Percentiles rank a stretch among this genome's conserved stretches.
Conservation (phyloP, 2,113 vertebrate species). For the Oreocharis arfaki region DNA sequence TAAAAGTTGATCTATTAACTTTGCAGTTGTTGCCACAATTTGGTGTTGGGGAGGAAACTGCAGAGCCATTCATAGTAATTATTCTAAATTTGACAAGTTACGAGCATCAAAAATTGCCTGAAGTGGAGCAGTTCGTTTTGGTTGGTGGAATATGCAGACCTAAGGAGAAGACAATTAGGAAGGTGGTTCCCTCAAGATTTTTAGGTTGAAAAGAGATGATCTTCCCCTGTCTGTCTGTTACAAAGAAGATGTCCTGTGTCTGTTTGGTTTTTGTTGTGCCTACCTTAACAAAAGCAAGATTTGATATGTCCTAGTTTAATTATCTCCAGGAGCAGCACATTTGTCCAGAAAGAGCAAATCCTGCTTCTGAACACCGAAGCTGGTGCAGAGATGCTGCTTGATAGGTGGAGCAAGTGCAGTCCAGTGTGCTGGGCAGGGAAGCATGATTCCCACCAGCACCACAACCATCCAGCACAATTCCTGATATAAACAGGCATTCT, state of each 20-base stretch:
- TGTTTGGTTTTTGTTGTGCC: background rate
- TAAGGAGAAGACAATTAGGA: background rate
- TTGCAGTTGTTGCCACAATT: background rate
- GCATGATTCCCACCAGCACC: background rate
- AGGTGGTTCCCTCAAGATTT: background rate
- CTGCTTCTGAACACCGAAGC: background rate
- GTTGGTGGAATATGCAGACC: background rate
- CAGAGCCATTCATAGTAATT: background rate
- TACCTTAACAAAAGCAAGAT: background rate
- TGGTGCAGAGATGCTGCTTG: background rate
- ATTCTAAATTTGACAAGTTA: background rate
- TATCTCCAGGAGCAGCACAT: background rate
- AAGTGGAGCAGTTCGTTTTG: background rate
- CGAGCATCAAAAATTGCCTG: accelerated
- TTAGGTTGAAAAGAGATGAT: background rate
- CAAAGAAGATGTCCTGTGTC: accelerated
- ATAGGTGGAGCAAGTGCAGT: background rate
- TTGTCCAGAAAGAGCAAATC: background rate
- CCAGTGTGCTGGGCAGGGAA: background rate
- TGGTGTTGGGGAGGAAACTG: background rate
- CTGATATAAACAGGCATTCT: background rate
- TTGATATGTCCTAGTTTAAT: background rate
- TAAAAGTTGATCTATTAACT: background rate
- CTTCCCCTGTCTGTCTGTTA: background rate
- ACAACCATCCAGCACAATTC: background rate